These are phyloP conservation scores for Anseranas semipalmata DNA, from an alignment of 2,113 vertebrate genomes.

Conservation along the genomic window DNA sequence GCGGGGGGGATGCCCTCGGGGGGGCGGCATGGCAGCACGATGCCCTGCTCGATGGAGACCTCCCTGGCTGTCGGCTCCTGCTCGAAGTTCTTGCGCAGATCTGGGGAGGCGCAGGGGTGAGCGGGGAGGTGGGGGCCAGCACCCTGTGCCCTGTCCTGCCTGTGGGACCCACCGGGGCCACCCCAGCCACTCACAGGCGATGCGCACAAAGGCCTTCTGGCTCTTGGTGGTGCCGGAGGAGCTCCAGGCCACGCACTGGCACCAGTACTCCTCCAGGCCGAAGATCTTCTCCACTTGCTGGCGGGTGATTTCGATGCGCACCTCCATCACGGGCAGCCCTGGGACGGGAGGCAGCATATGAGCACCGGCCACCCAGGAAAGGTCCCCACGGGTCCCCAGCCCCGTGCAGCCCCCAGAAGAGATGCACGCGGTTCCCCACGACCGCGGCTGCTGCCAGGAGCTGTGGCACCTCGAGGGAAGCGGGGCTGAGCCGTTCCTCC, in stretches of 20 bases:
- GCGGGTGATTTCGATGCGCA: constrained; percentile 92
- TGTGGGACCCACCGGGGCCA: too few species aligned
- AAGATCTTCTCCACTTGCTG: constrained; percentile 99
- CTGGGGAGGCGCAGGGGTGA: constrained; percentile 69
- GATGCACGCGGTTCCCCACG: fast-evolving
- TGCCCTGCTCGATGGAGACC: constrained; percentile 93
- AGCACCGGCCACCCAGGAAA: fast-evolving
- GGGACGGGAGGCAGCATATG: background rate
- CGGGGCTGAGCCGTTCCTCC: fast-evolving
- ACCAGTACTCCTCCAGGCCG: constrained; percentile 97
- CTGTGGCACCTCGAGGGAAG: too few species aligned
- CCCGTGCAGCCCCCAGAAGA: background rate
- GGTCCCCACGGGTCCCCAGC: fast-evolving
- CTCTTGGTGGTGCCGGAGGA: constrained; percentile 97
- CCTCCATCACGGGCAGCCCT: constrained; percentile 95
- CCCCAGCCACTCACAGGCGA: constrained; percentile 88
- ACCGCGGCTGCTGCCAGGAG: fast-evolving
- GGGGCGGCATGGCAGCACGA: constrained; percentile 92
- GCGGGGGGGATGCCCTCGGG: constrained; percentile 93
- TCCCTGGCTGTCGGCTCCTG: constrained; percentile 93
- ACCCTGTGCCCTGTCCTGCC: fast-evolving
- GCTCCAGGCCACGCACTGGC: constrained; percentile 99
- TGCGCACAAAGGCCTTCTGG: constrained; percentile 94
- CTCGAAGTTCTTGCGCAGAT: constrained; percentile 98
- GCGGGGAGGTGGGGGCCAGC: fast-evolving